Conservation (phyloP, 2,888 invertebrate species). For the Hoplodrina ambigua region DNA sequence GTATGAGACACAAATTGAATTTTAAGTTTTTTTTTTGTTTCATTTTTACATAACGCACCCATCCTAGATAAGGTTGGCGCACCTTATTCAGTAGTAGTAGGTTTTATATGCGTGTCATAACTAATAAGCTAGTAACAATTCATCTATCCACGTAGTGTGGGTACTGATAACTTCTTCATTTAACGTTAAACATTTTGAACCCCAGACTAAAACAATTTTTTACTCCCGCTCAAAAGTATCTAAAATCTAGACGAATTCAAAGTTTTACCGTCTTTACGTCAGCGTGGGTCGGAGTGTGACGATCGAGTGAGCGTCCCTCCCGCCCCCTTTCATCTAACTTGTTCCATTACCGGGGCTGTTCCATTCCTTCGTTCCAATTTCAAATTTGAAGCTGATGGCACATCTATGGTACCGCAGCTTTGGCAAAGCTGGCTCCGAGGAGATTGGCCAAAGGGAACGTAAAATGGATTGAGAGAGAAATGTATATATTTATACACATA, state of each 20-base stretch:
- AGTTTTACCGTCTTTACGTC: constrained; percentile 75
- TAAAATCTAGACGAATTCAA: constrained; percentile 77
- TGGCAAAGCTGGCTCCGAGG: constrained; percentile 64
- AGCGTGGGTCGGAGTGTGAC: constrained; percentile 67
- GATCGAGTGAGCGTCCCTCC: constrained; percentile 72
- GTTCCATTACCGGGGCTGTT: constrained; percentile 86
- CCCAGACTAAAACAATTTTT: constrained; percentile 13
- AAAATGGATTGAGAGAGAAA: constrained; percentile 42
- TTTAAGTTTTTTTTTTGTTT: neutral
- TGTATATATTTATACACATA: constrained; percentile 13
- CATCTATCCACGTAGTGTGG: neutral
- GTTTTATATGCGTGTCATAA: neutral
- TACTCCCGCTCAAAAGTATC: constrained; percentile 65
- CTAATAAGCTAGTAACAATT: neutral
- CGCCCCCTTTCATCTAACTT: constrained; percentile 88
- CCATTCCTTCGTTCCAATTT: constrained; percentile 90
- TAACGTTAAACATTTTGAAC: neutral
- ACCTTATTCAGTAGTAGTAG: neutral
- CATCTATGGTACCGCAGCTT: constrained; percentile 85
- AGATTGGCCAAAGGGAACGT: constrained; percentile 67
- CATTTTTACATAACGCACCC: no score
- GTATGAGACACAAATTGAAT: neutral
- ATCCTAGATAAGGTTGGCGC: no score
- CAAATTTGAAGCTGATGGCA: constrained; percentile 88
- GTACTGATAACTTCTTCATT: constrained; percentile 3